Percentiles rank a stretch among this genome's conserved stretches.
Conservation (phyloP, 2,797 vertebrate genomes). For the Neomorphus geoffroyi region DNA sequence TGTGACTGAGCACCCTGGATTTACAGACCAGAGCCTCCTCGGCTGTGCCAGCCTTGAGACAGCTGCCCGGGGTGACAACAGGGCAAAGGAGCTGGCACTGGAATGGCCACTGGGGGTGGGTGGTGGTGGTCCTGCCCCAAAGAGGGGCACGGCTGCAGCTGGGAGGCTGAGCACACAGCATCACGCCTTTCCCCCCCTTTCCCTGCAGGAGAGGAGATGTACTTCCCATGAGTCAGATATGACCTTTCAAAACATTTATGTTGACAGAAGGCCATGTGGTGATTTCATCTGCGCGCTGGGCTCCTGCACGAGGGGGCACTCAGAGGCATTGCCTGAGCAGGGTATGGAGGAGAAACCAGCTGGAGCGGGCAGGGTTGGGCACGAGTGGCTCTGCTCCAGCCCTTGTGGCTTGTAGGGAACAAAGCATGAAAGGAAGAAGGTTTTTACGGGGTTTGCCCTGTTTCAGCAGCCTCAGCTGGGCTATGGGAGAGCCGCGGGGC, state of each 20-base stretch:
- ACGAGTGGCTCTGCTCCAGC: accelerated
- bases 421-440: accelerated
- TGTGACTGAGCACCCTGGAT: accelerated
- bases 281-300: background rate
- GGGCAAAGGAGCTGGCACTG: background rate
- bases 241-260: background rate
- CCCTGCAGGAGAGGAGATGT: background rate
- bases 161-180: background rate
- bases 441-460: accelerated
- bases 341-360: background rate
- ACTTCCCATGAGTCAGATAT: background rate
- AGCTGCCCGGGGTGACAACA: background rate
- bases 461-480: background rate
- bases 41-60: background rate
- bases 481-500: background rate
- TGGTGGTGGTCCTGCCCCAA: background rate
- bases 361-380: background rate
- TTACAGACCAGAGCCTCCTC: background rate
- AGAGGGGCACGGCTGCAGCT: background rate
- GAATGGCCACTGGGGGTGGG: background rate
- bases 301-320: background rate
- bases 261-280: background rate
- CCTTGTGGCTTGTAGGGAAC: accelerated
- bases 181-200: background rate
- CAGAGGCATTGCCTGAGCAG: accelerated